Conservation (phyloP, 2,888 invertebrate genomes). For the Lepetodrilus schrolli region DNA sequence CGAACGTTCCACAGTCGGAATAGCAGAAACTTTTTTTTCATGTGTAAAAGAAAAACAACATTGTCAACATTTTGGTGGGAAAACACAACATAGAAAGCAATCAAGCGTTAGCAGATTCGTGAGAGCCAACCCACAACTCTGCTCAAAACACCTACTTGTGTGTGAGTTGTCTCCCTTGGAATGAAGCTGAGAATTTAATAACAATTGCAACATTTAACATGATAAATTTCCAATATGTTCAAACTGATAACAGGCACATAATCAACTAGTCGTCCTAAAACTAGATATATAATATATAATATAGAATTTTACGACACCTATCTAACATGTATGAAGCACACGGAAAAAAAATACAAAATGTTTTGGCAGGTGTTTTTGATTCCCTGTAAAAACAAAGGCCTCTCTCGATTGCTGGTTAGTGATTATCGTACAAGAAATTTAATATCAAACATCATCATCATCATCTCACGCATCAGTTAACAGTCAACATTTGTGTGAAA, state of each 20-base stretch:
- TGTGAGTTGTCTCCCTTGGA: slow-evolving; percentile 35
- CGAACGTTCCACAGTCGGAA: too few relatives aligned
- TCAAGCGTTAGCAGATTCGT: slow-evolving; percentile 26
- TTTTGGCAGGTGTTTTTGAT: slow-evolving; percentile 40
- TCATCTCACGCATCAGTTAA: neutral
- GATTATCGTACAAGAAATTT: slow-evolving; percentile 15
- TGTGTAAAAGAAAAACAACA: slow-evolving; percentile 1
- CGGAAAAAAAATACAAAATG: slow-evolving; percentile 33
- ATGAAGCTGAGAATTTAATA: slow-evolving; percentile 36
- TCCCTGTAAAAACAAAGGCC: slow-evolving; percentile 23
- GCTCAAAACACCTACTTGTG: neutral
- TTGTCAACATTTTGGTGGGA: slow-evolving; percentile 6
- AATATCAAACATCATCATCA: slow-evolving; percentile 6
- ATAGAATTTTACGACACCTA: slow-evolving; percentile 16
- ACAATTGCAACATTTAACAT: slow-evolving; percentile 39
- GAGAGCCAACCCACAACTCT: slow-evolving; percentile 1
- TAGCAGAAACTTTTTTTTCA: too few relatives aligned
- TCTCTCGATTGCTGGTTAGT: slow-evolving; percentile 18
- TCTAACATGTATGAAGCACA: slow-evolving; percentile 27
- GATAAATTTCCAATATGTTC: slow-evolving; percentile 32
- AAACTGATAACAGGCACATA: slow-evolving; percentile 34
- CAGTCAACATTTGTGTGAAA: neutral
- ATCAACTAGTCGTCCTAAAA: slow-evolving; percentile 28
- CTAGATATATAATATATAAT: slow-evolving; percentile 27
- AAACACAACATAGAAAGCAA: slow-evolving; percentile 36